phyloP scores from a whole-genome alignment of 2,888 invertebrate species.

The Ectemnius continuus region DNA sequence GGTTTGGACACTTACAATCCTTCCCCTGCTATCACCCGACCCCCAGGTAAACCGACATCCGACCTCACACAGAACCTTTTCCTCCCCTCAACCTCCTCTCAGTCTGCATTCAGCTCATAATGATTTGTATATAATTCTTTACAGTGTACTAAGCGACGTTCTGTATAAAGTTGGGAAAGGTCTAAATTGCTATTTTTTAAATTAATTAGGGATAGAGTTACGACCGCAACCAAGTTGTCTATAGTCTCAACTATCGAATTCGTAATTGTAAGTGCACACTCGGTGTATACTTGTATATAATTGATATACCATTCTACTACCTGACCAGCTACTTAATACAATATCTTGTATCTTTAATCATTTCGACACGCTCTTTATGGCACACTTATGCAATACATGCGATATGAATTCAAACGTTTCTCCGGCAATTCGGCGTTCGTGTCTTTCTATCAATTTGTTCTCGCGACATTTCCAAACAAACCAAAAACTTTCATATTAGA shows the following conservation, averaged over 20 bases:
- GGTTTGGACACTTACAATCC: constrained; percentile 76
- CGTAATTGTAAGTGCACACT: constrained; percentile 54
- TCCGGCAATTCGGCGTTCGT: constrained; percentile 5
- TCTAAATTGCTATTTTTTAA: constrained; percentile 62
- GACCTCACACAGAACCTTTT: constrained; percentile 69
- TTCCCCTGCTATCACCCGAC: constrained; percentile 70
- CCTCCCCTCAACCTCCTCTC: constrained; percentile 71
- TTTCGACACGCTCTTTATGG: constrained; percentile 43
- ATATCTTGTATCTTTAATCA: constrained; percentile 53
- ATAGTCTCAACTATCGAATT: constrained; percentile 48
- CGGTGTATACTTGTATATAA: constrained; percentile 57
- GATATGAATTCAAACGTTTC: constrained; percentile 31
- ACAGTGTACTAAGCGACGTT: constrained; percentile 43
- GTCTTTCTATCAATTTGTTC: too few species aligned
- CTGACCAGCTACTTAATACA: constrained; percentile 53
- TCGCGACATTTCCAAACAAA: too few species aligned
- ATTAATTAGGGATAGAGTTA: constrained; percentile 51
- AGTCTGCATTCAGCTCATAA: constrained; percentile 71
- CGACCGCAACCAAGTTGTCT: constrained; percentile 49
- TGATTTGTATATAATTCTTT: constrained; percentile 52
- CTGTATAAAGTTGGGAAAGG: constrained; percentile 51
- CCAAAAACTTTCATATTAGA: too few species aligned
- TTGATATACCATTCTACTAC: constrained; percentile 40
- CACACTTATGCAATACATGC: constrained; percentile 39
- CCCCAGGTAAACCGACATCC: constrained; percentile 74